Evolutionary conservation across 2,888 invertebrate genomes (phyloP).

Genomic region (Formica aserva): DNA sequence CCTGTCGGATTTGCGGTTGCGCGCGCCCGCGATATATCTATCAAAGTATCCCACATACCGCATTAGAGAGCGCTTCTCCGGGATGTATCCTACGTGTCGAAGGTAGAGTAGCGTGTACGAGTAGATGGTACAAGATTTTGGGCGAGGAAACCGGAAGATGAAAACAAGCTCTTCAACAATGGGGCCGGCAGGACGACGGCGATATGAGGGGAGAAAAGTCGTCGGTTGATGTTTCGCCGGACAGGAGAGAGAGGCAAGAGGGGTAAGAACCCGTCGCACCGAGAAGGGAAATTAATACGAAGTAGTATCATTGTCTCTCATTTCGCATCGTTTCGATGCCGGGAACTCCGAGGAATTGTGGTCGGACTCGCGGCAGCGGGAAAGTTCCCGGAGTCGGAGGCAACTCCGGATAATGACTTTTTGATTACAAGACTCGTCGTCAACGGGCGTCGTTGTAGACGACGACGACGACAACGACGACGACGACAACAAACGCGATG

Average conservation of each 20-base stretch:
- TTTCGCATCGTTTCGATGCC: slow-evolving; percentile 68
- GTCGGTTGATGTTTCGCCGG: slow-evolving; percentile 28
- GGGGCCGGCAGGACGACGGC: slow-evolving; percentile 57
- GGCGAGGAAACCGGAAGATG: slow-evolving; percentile 73
- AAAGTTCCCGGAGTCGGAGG: slow-evolving; percentile 68
- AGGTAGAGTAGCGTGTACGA: slow-evolving; percentile 21
- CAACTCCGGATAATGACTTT: slow-evolving; percentile 81
- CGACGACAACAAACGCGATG: slow-evolving; percentile 20
- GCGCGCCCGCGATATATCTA: slow-evolving; percentile 36
- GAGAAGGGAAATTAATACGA: slow-evolving; percentile 80
- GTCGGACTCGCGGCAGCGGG: slow-evolving; percentile 64
- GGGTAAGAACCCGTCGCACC: slow-evolving; percentile 35
- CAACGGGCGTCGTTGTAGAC: slow-evolving; percentile 57
- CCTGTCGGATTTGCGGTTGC: slow-evolving; percentile 25
- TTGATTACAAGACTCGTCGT: slow-evolving; percentile 79
- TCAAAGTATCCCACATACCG: slow-evolving; percentile 39
- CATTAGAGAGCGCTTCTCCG: slow-evolving; percentile 25
- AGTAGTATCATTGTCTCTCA: slow-evolving; percentile 79
- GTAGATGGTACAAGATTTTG: slow-evolving; percentile 61
- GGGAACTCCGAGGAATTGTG: slow-evolving; percentile 74
- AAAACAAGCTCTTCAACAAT: slow-evolving; percentile 78
- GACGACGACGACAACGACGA: slow-evolving; percentile 51
- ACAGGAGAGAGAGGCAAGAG: slow-evolving; percentile 63
- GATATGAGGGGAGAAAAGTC: slow-evolving; percentile 44
- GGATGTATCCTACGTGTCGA: slow-evolving; percentile 13